These are phyloP conservation scores for Bunonema sp. DNA, from an alignment of 2,888 invertebrate genomes.

Conservation along the genomic window DNA sequence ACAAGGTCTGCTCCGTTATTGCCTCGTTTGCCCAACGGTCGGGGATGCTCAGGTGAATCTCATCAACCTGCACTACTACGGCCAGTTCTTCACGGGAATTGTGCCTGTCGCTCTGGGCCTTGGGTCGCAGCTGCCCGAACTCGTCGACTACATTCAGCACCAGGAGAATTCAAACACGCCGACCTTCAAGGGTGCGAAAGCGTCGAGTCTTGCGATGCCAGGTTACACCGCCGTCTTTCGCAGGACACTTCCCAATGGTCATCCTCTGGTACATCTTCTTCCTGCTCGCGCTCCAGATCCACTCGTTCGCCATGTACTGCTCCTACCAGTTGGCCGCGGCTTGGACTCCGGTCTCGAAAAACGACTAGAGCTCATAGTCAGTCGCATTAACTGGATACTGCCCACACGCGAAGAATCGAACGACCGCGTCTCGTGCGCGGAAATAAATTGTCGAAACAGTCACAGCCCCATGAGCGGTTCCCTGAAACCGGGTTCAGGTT, in stretches of 20 bases:
- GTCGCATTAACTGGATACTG: too few species aligned
- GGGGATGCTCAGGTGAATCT: constrained; percentile 19
- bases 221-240: too few species aligned
- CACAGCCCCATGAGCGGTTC: too few species aligned
- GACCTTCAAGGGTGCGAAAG: constrained; percentile 38
- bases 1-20: constrained; percentile 14
- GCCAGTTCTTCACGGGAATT: constrained; percentile 30
- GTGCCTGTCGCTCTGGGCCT: constrained; percentile 28
- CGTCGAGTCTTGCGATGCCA: too few species aligned
- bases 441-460: too few species aligned
- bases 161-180: constrained; percentile 29
- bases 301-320: constrained; percentile 37
- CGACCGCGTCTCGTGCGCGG: too few species aligned
- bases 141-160: constrained; percentile 27
- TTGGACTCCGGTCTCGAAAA: constrained; percentile 28
- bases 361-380: too few species aligned
- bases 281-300: constrained; percentile 37
- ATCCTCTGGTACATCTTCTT: constrained; percentile 42
- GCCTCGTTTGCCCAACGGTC: background rate
- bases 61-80: constrained; percentile 30
- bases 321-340: constrained; percentile 23
- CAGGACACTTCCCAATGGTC: constrained; percentile 40
- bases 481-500: too few species aligned
- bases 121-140: constrained; percentile 33
- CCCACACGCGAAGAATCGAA: too few species aligned